These are phyloP conservation scores for Heliconius melpomene DNA, from an alignment of 1,140 invertebrate genomes.

Conservation along the genomic window DNA sequence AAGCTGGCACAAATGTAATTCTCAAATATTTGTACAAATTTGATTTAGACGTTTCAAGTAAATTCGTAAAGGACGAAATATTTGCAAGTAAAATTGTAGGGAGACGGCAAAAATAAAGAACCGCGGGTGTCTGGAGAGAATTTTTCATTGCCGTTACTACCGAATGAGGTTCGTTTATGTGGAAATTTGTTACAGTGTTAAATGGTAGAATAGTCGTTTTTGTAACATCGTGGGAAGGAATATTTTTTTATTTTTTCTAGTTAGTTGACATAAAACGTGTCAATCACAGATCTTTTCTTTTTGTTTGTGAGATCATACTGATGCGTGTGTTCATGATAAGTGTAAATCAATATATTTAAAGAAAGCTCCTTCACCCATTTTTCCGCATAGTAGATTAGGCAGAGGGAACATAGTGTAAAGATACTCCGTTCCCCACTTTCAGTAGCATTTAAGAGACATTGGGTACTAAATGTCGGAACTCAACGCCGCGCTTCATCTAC, in stretches of 20 bases:
- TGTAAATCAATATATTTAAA: neutral
- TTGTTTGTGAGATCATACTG: neutral
- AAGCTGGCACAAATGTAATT: conserved; percentile 28
- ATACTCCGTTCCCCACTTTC: too few species aligned
- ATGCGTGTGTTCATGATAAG: too few species aligned
- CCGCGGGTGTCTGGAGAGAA: conserved; percentile 46
- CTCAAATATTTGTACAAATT: conserved; percentile 65
- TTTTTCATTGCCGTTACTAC: conserved; percentile 59
- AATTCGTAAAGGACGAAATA: conserved; percentile 65
- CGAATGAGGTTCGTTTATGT: conserved; percentile 69
- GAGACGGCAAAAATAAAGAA: conserved; percentile 59
- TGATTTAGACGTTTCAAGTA: conserved; percentile 55
- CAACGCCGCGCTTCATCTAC: neutral
- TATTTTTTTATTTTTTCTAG: neutral
- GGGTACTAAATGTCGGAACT: neutral
- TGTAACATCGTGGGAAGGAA: conserved; percentile 4
- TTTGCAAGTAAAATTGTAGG: conserved; percentile 69
- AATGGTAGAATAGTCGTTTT: conserved; percentile 28
- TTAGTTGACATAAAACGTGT: neutral
- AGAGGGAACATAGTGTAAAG: too few species aligned
- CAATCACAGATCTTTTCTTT: neutral
- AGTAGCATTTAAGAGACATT: too few species aligned
- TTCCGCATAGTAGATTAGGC: neutral
- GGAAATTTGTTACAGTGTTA: conserved; percentile 48
- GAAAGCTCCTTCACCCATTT: neutral